These are phyloP conservation scores for Brachyptera putata DNA, from an alignment of 2,888 invertebrate species.

Conservation along the genomic window DNA sequence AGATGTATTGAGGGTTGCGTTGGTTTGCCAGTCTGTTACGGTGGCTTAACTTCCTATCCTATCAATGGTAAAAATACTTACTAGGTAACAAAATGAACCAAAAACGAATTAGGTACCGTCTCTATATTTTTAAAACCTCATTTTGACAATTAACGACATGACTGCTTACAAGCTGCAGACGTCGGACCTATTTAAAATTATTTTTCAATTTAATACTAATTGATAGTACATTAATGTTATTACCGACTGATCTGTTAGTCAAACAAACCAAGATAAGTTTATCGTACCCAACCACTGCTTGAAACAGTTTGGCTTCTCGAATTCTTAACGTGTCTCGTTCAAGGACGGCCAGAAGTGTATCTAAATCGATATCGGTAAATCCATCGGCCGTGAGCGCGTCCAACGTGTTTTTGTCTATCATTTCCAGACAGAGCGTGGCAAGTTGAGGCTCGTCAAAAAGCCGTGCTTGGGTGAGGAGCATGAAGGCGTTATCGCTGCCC, in stretches of 20 bases:
- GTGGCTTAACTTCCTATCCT: no score
- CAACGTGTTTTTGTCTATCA: constrained; percentile 77
- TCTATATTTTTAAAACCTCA: no score
- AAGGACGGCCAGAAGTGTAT: constrained; percentile 70
- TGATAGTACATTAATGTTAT: not conserved
- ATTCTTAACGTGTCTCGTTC: constrained; percentile 75
- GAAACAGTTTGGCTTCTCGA: constrained; percentile 71
- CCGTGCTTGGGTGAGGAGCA: constrained; percentile 71
- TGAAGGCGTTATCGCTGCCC: constrained; percentile 77
- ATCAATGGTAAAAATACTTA: no score
- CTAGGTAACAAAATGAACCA: no score
- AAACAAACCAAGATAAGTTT: not conserved
- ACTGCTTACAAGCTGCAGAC: no score
- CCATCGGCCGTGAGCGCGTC: constrained; percentile 76
- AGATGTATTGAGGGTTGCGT: no score
- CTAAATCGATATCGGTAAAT: constrained; percentile 76
- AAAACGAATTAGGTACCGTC: no score
- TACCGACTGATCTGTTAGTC: not conserved
- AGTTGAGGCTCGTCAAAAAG: constrained; percentile 79
- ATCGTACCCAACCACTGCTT: constrained; percentile 59
- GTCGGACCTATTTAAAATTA: no score
- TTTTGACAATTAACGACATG: no score
- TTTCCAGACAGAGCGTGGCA: constrained; percentile 74
- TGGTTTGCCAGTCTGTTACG: no score
- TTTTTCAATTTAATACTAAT: not conserved